phyloP scores from a whole-genome alignment of 2,797 vertebrate species.

The Schizothorax lantsangensis region DNA sequence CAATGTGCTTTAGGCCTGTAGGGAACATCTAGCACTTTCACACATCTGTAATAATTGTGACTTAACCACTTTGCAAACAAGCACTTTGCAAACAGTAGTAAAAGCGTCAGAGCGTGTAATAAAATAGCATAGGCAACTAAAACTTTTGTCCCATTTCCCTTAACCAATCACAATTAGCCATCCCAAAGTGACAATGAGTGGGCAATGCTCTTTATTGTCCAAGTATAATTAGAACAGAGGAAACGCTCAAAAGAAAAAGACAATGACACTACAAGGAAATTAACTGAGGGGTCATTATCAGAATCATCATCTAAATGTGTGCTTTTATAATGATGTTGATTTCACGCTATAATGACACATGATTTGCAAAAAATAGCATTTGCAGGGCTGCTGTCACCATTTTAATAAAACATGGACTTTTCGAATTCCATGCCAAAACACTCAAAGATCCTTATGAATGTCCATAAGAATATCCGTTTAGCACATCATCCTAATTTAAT shows the following conservation, averaged over 20 bases:
- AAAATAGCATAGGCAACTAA: constrained; percentile 8
- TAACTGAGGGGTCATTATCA: constrained; percentile 19
- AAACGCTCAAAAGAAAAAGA: neutral
- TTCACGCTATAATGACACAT: neutral
- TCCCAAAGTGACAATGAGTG: neutral
- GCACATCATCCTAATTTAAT: neutral
- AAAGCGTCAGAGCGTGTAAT: neutral
- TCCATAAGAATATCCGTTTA: neutral
- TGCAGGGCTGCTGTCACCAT: neutral
- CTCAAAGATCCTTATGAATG: neutral
- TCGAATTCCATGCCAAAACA: neutral
- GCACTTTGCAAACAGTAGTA: neutral
- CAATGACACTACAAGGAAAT: constrained; percentile 26
- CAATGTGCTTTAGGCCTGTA: neutral
- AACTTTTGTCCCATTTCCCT: constrained; percentile 18
- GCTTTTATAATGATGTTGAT: constrained; percentile 10
- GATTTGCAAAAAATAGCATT: neutral
- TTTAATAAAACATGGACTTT: neutral
- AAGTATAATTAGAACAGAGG: constrained; percentile 18
- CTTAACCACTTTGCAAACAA: neutral
- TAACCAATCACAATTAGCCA: constrained; percentile 29
- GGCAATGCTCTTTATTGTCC: neutral
- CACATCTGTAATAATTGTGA: constrained; percentile 6
- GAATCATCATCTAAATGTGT: constrained; percentile 15
- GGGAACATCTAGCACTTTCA: neutral